phyloP scores from a whole-genome alignment of 2,113 vertebrate genomes.

The Galemys pyrenaicus region DNA sequence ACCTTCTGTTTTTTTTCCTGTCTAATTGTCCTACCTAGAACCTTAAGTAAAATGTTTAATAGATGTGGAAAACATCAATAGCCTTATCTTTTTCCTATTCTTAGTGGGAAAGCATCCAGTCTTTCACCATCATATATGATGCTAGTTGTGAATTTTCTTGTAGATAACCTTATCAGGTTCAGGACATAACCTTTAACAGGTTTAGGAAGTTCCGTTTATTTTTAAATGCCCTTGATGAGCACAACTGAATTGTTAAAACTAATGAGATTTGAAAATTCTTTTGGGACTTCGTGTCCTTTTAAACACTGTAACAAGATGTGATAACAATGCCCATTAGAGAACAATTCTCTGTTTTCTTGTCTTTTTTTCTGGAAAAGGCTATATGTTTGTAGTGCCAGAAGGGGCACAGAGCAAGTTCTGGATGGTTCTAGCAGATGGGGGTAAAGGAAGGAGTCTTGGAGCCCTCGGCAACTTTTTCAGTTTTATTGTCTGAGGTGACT shows the following conservation, averaged over 20 bases:
- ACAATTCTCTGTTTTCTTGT: background rate
- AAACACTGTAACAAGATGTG: background rate
- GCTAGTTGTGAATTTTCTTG: background rate
- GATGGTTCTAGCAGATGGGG: too few species aligned
- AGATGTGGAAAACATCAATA: background rate
- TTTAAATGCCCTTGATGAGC: background rate
- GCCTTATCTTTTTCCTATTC: background rate
- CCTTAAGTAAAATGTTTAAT: background rate
- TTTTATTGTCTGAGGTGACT: too few species aligned
- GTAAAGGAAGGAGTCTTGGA: too few species aligned
- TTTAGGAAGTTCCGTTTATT: background rate
- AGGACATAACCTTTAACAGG: background rate
- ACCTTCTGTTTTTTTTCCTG: conserved; percentile 38
- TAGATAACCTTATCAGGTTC: background rate
- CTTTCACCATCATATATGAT: background rate
- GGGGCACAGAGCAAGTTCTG: too few species aligned
- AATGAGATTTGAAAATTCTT: background rate
- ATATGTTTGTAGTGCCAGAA: too few species aligned
- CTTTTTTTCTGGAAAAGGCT: background rate
- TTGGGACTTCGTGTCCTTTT: background rate
- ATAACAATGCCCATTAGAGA: background rate
- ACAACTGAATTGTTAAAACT: background rate
- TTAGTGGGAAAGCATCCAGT: background rate
- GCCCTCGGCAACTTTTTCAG: too few species aligned
- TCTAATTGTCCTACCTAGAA: background rate